Percentiles rank a stretch among this genome's conserved stretches.
These are phyloP conservation scores for Craseonycteris thonglongyai DNA, from an alignment of 2,113 vertebrate species.

Conservation along the genomic window DNA sequence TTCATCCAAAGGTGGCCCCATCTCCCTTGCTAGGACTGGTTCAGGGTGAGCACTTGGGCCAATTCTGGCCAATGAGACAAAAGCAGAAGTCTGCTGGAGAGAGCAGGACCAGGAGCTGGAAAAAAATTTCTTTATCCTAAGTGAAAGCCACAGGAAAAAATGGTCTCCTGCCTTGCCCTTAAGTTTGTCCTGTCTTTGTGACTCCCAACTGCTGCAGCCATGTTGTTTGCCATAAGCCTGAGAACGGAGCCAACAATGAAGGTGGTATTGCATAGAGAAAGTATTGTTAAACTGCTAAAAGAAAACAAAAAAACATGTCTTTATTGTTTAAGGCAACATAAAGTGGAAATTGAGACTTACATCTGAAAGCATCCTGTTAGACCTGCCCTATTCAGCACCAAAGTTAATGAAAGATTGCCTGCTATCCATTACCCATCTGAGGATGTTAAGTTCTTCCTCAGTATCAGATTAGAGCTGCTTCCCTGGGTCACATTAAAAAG, in stretches of 20 bases:
- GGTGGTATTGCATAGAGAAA: neutral
- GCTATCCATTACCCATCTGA: neutral
- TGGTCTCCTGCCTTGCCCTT: neutral
- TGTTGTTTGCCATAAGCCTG: neutral
- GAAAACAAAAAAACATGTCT: no score
- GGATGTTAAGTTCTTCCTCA: neutral
- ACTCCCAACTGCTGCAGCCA: neutral
- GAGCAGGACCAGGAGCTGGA: neutral
- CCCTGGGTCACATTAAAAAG: no score
- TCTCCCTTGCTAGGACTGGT: neutral
- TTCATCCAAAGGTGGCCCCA: neutral
- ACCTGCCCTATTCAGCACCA: neutral
- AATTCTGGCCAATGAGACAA: neutral
- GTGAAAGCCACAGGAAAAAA: neutral
- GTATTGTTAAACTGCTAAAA: neutral
- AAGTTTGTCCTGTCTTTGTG: neutral
- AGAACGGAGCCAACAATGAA: neutral
- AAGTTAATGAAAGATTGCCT: neutral
- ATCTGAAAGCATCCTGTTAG: neutral
- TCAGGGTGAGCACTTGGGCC: neutral
- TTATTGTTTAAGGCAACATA: neutral
- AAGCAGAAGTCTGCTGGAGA: neutral
- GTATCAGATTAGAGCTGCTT: neutral
- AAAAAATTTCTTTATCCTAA: neutral
- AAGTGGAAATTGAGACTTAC: neutral